Evolutionary conservation across 1,140 invertebrate species (phyloP), one percentile per base, ranked within the genome.

Genomic region (Rhagoletis zephyria): DNA sequence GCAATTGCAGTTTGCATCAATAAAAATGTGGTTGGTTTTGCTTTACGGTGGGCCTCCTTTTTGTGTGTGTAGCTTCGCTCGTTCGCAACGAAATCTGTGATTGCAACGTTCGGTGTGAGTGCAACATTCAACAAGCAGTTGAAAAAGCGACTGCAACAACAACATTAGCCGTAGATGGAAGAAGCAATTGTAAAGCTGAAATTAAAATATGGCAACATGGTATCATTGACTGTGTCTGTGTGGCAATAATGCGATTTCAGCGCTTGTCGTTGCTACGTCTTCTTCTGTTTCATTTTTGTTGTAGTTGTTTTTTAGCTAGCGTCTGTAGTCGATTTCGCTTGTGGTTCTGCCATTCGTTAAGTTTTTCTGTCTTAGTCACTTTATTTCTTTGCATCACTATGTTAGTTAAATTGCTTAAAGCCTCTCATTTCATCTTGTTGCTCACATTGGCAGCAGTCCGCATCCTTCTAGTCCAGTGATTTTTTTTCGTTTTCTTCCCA

Each of bases 151-250:
- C 30, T 30, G 30, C 59, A 60, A 60, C 59, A 7, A 6, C 59
- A 30, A 2, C 3, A 30, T 40, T 14, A 74, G 45, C 45, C 14
- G 16, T 12, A 74, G 10, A 45, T 74, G 67, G 2, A 48, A n/a
- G 67, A 14, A 74, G 67, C 67, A 74, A 16, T n/a, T 74, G 67
- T 16, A 14, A n/a, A 74, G 67, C 16, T 48, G 67, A 74, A 74
- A 74, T 74, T 14, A 74, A 74, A n/a, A 74, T 74, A 74, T 74
- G 67, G 14, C 42, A 45, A 74, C 3, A n/a, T 48, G 67, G 67
- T 16, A 74, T 45, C 67, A 74, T 74, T 74, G 67, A 45, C 67
- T 74, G 51, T 85, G 77, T 60, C 67, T 74, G 51, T 85, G 77
- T 60, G 51, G 81, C 51, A 60, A 85, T 60, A 60, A n/a, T 63